A percentile compares a stretch with the other conserved stretches of the same genome.
Conservation (phyloP, 1,140 invertebrate genomes). For the Bombus waltoni region DNA sequence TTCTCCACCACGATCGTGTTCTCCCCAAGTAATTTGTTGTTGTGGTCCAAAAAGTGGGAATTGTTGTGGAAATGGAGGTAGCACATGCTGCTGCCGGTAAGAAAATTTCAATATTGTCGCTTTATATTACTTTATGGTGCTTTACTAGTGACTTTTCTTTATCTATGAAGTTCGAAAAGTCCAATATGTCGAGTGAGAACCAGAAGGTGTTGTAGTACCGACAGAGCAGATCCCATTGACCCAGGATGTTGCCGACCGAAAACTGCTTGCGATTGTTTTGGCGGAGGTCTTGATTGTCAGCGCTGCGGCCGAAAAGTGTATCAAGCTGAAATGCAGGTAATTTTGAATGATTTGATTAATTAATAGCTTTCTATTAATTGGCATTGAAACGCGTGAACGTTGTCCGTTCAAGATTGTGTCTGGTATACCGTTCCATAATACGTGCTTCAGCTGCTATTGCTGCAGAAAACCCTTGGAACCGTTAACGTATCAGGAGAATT, state of each 20-base stretch:
- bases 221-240: constrained; percentile 17
- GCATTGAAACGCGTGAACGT: neutral
- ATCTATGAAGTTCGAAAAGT: constrained; percentile 52
- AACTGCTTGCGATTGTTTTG: constrained; percentile 71
- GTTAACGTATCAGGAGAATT: constrained; percentile 81
- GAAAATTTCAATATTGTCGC: neutral
- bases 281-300: constrained; percentile 76
- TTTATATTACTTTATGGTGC: neutral
- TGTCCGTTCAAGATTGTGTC: constrained; percentile 72
- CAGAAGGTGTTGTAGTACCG: constrained; percentile 38
- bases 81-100: constrained; percentile 60
- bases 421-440: constrained; percentile 80
- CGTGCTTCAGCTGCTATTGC: constrained; percentile 83
- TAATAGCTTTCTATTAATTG: neutral
- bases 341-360: constrained; percentile 19
- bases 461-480: constrained; percentile 82
- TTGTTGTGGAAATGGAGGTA: constrained; percentile 47
- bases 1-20: constrained; percentile 54
- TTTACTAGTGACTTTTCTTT: constrained; percentile 40
- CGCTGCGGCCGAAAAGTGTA: constrained; percentile 78
- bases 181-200: constrained; percentile 34
- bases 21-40: constrained; percentile 58
- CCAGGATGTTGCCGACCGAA: constrained; percentile 53
- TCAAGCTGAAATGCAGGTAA: constrained; percentile 78
- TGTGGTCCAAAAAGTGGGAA: constrained; percentile 27